phyloP scores from a whole-genome alignment of 2,888 invertebrate species.

The Dendrolimus pini region DNA sequence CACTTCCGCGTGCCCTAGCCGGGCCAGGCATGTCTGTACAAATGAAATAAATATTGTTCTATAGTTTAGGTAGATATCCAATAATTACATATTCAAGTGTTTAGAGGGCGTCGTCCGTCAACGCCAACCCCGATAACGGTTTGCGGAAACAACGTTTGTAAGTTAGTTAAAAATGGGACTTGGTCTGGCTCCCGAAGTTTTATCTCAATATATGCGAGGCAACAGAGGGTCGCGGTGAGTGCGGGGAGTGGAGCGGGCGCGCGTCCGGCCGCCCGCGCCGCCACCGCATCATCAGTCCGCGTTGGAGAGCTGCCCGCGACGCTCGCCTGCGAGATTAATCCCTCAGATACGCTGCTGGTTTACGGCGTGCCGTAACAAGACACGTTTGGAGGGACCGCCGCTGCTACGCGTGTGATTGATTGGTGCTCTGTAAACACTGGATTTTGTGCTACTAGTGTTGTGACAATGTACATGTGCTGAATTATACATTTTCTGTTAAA shows the following conservation, averaged over 20 bases:
- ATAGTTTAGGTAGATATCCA: neutral
- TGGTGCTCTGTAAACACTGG: constrained; percentile 67
- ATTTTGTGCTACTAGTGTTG: constrained; percentile 68
- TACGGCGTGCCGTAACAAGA: constrained; percentile 76
- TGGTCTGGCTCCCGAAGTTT: constrained; percentile 67
- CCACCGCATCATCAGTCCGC: constrained; percentile 71
- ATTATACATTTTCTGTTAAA: constrained; percentile 41
- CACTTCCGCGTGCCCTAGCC: constrained; percentile 68
- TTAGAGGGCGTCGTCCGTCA: constrained; percentile 28
- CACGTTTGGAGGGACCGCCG: constrained; percentile 75
- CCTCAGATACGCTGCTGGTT: constrained; percentile 77
- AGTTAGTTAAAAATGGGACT: constrained; percentile 65
- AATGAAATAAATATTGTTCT: neutral
- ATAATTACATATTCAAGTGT: constrained; percentile 18
- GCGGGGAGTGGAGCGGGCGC: constrained; percentile 44
- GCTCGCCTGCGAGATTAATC: constrained; percentile 66
- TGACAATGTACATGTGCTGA: constrained; percentile 69
- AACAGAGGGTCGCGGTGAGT: constrained; percentile 27
- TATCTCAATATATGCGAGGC: constrained; percentile 63
- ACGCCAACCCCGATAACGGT: constrained; percentile 47
- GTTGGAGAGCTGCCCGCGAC: constrained; percentile 68
- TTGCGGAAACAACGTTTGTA: constrained; percentile 56
- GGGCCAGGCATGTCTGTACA: constrained; percentile 18
- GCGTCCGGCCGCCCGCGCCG: constrained; percentile 69
- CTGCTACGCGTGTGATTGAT: constrained; percentile 59